Percentiles rank a stretch among this genome's conserved stretches.
Conservation (phyloP, 1,140 invertebrate species). For the Eupeodes corollae region DNA sequence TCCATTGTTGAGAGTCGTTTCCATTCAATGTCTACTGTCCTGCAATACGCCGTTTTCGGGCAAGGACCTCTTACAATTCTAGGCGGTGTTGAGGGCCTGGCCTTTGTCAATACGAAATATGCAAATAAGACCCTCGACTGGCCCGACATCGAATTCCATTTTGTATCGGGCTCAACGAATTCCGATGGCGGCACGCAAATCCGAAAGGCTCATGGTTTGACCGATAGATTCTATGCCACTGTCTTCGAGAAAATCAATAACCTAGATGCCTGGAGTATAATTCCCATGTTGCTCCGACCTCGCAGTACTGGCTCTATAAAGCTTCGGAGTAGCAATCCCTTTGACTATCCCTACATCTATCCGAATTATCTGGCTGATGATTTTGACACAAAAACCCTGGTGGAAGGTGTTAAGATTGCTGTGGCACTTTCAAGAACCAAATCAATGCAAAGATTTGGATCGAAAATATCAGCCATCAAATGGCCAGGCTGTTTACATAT, state of each 20-base stretch:
- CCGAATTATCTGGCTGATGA: constrained; percentile 81
- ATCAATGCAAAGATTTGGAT: constrained; percentile 57
- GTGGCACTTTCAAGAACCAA: constrained; percentile 61
- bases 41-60: constrained; percentile 66
- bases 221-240: constrained; percentile 56
- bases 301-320: constrained; percentile 68
- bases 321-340: constrained; percentile 70
- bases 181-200: constrained; percentile 76
- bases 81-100: constrained; percentile 82
- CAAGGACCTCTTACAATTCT: constrained; percentile 76
- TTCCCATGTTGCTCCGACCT: constrained; percentile 73
- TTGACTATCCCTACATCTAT: constrained; percentile 82
- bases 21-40: constrained; percentile 60
- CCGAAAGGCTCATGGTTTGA: constrained; percentile 67
- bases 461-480: constrained; percentile 50
- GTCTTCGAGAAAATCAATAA: constrained; percentile 65
- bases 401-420: constrained; percentile 73
- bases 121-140: constrained; percentile 72
- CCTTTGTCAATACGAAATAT: constrained; percentile 82
- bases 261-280: constrained; percentile 71
- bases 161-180: constrained; percentile 79
- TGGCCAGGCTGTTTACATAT: constrained; percentile 62
- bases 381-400: constrained; percentile 62
- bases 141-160: constrained; percentile 87
- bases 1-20: constrained; percentile 68